Base-by-base conservation (phyloP, 1,140 invertebrate genomes). In the Philaenus spumarius region DNA sequence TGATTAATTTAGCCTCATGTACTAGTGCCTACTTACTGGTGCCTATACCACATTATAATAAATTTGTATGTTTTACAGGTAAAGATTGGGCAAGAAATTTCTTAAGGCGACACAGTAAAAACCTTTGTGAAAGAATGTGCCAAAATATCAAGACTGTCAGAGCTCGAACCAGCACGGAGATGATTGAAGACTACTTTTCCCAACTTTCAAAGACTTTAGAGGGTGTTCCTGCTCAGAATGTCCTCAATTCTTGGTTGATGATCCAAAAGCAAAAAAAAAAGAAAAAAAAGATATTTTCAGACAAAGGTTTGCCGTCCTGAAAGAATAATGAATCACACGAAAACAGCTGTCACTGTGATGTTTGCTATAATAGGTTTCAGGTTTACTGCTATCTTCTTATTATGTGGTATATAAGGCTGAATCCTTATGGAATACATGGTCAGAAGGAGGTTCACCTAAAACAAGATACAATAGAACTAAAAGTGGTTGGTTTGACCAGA, bases 171-270 rank as follows among this genome's bases (percentile, higher is more conserved):
- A 23, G 14, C 26, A 19, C 14, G 20, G 30, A 50, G 14, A 55
- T 34, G 37, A 57, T 67, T 42, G 64, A 64, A 30, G 24, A 60
- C 57, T 67, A 66, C 68, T 68, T 66, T 63, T 61, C 61, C 11
- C 53, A 73, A 58, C 56, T 72, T 15, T 26, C 24, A 54, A 26
- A 51, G 37, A 43, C 55, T 34, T 37, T 75, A 14, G 39, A 68
- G 60, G 62, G 62, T 30, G 59, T 71, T 34, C 67, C 67, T 40
- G 59, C 66, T 20, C 14, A 59, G 22, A 66, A 69, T 54, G 68
- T 74, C 14, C 22, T 72, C 2, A 75, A 74, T 59, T 74, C 65
- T 59, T 73, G 14, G 60, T 57, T 0, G 71, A 73, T 60, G 67
- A 74, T 60, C 57, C 62, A 14, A 67, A 69, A 65, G 60, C 7